Base-by-base conservation (phyloP, 1,140 invertebrate species). In the Danaus melanippus region DNA sequence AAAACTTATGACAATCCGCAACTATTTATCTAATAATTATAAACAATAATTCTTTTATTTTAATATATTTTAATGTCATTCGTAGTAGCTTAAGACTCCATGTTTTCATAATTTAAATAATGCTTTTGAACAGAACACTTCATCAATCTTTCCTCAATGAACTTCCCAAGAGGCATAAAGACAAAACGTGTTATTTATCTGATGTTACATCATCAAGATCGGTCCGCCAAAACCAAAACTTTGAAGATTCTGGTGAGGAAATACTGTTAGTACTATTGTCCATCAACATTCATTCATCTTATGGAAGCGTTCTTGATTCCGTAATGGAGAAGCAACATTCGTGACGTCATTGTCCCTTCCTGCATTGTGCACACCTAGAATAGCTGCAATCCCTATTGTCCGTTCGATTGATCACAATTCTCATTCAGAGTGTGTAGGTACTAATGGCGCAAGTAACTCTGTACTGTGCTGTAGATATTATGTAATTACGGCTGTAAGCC, bases 321-420 rank as follows among this genome's bases (percentile, higher is more conserved):
- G 53, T 71, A 64, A 69, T 71, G 58, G 64, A 65, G 61, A 58
- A 48, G 56, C 40, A 59, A 55, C 60, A 64, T 46, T 58, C 53
- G 53, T 76, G 64, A 66, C 67, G 67, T 71, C 61, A 70, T 72
- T 71, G 72, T 74, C 56, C 62, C 60, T 60, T 12, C 42, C 42
- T 53, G 42, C 54, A 76, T 69, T 66, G 66, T 66, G 53, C 51
- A 58, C 46, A 42, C 21, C 21, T 32, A 32, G 21, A 32, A 64
- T 50, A 64, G 57, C 56, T 63, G 59, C 64, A 67, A 58, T 62
- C 56, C 56, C 69, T 53, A 76, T 76, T 76, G 74, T 76, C 52
- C 55, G 52, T 51, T 58, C 71, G 66, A 75, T 71, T 70, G 68
- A 79, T 70, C 71, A 76, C 71, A 73, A 74, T 76, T 64, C 56